Conservation (phyloP, 1,140 invertebrate species). For the Pantala flavescens region DNA sequence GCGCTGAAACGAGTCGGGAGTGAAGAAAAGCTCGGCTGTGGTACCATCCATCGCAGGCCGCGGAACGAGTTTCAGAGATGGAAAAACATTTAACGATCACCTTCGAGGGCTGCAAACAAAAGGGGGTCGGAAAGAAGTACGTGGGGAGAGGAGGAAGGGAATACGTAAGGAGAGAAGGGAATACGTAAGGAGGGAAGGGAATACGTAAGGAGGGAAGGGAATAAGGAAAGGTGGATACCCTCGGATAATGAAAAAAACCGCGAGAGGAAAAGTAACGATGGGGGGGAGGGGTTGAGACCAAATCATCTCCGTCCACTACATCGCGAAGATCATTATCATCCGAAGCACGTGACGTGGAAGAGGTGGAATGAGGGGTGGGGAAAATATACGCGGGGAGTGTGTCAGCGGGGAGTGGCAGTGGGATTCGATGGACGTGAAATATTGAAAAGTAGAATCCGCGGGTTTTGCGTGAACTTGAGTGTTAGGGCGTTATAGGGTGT, state of each 20-base stretch:
- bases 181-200: neutral
- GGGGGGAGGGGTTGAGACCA: neutral
- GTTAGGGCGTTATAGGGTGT: no score
- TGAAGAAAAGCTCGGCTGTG: no score
- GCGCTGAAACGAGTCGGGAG: no score
- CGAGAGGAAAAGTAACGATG: no score
- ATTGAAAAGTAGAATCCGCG: neutral
- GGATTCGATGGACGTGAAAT: neutral
- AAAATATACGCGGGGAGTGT: neutral
- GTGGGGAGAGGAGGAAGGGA: neutral
- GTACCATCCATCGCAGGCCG: no score
- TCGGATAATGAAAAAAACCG: no score
- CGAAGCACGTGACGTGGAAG: neutral
- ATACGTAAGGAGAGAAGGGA: no score
- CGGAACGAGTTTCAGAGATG: no score
- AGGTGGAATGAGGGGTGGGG: neutral
- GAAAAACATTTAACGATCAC: no score
- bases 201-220: neutral
- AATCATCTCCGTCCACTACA: neutral
- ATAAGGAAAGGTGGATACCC: neutral
- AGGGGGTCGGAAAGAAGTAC: neutral
- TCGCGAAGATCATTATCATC: slow-evolving; percentile 5
- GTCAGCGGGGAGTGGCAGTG: neutral
- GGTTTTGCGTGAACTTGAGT: no score
- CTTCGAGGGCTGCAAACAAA: no score